Percentiles rank a stretch among this genome's conserved stretches.
Conservation (phyloP, 2,797 vertebrate genomes). For the Chlorospingus semifuscus region DNA sequence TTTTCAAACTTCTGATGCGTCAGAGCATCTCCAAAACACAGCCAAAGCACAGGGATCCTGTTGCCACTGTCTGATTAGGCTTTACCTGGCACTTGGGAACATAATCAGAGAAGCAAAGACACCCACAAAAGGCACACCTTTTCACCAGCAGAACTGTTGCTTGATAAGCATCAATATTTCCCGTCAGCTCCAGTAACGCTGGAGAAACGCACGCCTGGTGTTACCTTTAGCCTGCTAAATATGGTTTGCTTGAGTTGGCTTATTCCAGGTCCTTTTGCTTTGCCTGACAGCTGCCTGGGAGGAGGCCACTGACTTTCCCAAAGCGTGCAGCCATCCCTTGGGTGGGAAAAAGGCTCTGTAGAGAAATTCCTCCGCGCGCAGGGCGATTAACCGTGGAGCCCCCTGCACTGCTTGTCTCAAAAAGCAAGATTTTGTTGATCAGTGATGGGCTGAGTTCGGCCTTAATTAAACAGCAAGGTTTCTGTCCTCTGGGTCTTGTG, state of each 20-base stretch:
- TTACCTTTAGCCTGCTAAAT: conserved; percentile 72
- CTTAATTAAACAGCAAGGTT: conserved; percentile 50
- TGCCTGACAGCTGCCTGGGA: conserved; percentile 77
- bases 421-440: conserved; percentile 51
- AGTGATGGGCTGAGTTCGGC: conserved; percentile 17
- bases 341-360: conserved; percentile 64
- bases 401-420: conserved; percentile 25
- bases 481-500: conserved; percentile 24
- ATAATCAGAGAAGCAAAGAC: background rate
- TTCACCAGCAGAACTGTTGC: background rate
- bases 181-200: background rate
- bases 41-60: background rate
- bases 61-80: background rate
- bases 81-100: background rate
- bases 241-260: conserved; percentile 77
- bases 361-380: conserved; percentile 68
- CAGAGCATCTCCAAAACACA: background rate
- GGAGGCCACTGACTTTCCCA: conserved; percentile 75
- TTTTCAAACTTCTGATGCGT: background rate
- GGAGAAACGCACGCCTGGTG: background rate
- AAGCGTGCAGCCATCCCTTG: conserved; percentile 75
- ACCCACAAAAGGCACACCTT: background rate
- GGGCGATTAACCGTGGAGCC: conserved; percentile 65
- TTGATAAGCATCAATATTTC: conserved; percentile 59
- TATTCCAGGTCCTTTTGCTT: conserved; percentile 68